Evolutionary conservation across 2,888 invertebrate species (phyloP).

Genomic region (Oscheius onirici): DNA sequence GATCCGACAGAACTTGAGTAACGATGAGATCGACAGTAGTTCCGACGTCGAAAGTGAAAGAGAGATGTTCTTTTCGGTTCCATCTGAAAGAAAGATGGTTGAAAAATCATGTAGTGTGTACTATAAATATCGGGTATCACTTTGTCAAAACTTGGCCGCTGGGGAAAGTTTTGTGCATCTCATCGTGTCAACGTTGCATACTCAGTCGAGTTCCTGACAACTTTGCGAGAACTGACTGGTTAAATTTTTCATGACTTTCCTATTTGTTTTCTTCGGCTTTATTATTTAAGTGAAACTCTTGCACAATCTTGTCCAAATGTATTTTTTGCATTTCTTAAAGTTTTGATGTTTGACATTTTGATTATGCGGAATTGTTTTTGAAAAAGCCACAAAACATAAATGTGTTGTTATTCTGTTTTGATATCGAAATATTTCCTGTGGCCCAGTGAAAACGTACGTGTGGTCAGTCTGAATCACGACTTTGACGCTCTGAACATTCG

Average conservation of each 20-base stretch:
- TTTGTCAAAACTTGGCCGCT: background rate
- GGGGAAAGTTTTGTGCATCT: background rate
- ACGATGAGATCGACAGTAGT: conserved; percentile 52
- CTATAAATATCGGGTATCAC: background rate
- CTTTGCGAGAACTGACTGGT: conserved; percentile 4
- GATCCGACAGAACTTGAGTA: conserved; percentile 48
- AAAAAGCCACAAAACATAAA: background rate
- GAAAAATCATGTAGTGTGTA: background rate
- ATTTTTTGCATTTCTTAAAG: no score
- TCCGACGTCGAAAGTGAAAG: conserved; percentile 49
- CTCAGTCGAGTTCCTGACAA: conserved; percentile 8
- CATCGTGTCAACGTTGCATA: background rate
- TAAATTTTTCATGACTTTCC: no score
- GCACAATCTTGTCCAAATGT: no score
- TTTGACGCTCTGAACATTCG: conserved; percentile 59
- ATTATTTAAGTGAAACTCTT: no score
- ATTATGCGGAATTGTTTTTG: no score
- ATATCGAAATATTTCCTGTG: no score
- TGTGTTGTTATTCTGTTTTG: background rate
- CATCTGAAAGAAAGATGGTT: background rate
- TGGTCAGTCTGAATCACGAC: conserved; percentile 63
- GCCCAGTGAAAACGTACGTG: conserved; percentile 37
- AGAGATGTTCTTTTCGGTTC: background rate
- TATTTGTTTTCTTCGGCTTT: no score
- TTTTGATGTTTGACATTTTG: no score